Evolutionary conservation across 2,797 vertebrate genomes (phyloP).

Genomic region (Mionectes olivaceus): DNA sequence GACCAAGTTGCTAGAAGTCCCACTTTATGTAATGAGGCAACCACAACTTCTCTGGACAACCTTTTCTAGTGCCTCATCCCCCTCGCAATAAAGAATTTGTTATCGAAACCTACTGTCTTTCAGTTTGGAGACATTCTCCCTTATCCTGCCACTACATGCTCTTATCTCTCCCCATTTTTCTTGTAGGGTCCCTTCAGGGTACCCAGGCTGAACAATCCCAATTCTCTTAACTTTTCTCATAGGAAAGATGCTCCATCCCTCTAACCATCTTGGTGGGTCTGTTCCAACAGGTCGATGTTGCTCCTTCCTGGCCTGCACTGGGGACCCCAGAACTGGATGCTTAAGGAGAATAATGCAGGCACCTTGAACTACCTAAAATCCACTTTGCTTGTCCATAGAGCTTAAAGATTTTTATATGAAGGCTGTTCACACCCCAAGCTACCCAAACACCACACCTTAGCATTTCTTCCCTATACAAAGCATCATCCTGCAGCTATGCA

Average conservation of each 20-base stretch:
- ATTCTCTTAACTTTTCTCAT: neutral
- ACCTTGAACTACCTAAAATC: neutral
- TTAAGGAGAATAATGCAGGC: neutral
- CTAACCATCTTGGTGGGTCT: neutral
- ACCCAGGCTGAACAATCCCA: neutral
- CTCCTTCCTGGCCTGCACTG: neutral
- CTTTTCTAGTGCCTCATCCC: neutral
- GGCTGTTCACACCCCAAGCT: neutral
- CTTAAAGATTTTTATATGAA: neutral
- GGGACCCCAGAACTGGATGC: neutral
- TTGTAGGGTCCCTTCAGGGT: neutral
- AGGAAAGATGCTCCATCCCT: neutral
- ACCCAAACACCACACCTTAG: neutral
- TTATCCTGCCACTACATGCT: neutral
- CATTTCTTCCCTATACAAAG: neutral
- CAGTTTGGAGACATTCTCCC: neutral
- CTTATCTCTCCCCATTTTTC: neutral
- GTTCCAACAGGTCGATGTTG: neutral
- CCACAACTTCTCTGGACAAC: neutral
- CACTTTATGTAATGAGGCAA: neutral
- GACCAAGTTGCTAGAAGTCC: neutral
- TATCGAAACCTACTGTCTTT: neutral
- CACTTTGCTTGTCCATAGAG: neutral
- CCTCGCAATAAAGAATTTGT: neutral
- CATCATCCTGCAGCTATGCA: neutral